Evolutionary conservation across 2,888 invertebrate genomes (phyloP).

Genomic region (Tinea pellionella): DNA sequence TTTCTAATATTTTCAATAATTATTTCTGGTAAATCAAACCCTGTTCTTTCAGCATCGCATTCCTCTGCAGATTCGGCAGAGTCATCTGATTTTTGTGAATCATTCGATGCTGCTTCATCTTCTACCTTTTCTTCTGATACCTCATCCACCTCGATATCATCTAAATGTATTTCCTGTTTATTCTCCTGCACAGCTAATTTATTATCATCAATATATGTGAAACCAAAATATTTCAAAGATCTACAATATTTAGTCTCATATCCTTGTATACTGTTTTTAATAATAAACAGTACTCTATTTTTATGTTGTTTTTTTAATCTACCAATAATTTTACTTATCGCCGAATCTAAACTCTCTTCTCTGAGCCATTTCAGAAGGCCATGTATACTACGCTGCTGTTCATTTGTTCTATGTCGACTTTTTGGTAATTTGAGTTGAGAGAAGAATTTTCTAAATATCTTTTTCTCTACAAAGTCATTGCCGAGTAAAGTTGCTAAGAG

Average conservation of each 20-base stretch:
- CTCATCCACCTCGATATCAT: neutral
- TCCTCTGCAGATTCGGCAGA: slow-evolving; percentile 13
- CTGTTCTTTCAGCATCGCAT: neutral
- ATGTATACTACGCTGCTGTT: slow-evolving; percentile 77
- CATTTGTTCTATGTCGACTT: slow-evolving; percentile 61
- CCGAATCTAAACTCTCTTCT: slow-evolving; percentile 76
- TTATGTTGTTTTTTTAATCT: slow-evolving; percentile 70
- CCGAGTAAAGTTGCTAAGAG: slow-evolving; percentile 86
- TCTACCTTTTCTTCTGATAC: slow-evolving; percentile 20
- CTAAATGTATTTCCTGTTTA: neutral
- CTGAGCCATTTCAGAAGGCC: slow-evolving; percentile 81
- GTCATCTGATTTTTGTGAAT: slow-evolving; percentile 20
- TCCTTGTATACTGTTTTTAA: slow-evolving; percentile 72
- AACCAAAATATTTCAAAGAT: slow-evolving; percentile 70
- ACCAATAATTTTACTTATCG: slow-evolving; percentile 74
- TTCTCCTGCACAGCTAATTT: slow-evolving; percentile 19
- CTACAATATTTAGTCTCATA: slow-evolving; percentile 71
- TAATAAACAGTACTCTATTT: slow-evolving; percentile 60
- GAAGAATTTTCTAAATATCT: slow-evolving; percentile 78
- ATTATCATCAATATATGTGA: slow-evolving; percentile 18
- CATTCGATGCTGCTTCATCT: slow-evolving; percentile 16
- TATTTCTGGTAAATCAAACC: slow-evolving; percentile 66
- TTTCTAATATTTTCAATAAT: slow-evolving; percentile 72
- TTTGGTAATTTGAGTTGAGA: slow-evolving; percentile 71
- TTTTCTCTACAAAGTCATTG: slow-evolving; percentile 85